Conservation (phyloP, 2,888 invertebrate species). For the Dryocosmus kuriphilus region DNA sequence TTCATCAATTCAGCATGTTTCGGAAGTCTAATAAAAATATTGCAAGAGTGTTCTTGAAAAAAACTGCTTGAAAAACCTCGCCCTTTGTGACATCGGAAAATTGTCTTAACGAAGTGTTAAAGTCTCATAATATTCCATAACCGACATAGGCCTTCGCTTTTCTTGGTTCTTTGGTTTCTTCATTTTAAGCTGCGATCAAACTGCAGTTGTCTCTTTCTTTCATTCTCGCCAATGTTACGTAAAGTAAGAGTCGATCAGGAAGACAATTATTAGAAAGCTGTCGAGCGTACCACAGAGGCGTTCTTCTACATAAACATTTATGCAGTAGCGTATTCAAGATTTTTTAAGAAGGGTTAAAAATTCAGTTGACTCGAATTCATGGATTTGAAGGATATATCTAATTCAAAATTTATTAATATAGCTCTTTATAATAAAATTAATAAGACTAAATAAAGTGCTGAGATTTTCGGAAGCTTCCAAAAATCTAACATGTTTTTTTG, state of each 20-base stretch:
- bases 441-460: no score
- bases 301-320: background rate
- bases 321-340: constrained; percentile 9
- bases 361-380: background rate
- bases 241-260: constrained; percentile 59
- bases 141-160: constrained; percentile 11
- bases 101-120: constrained; percentile 26
- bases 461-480: background rate
- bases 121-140: constrained; percentile 32
- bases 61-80: background rate
- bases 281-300: background rate
- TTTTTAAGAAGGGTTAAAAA: background rate
- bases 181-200: background rate
- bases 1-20: background rate
- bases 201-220: background rate
- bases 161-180: constrained; percentile 7
- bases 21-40: constrained; percentile 19
- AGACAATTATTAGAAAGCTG: constrained; percentile 69
- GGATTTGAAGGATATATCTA: no score
- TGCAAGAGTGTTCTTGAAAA: constrained; percentile 3
- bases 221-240: constrained; percentile 2
- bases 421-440: no score
- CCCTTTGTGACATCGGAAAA: constrained; percentile 20
- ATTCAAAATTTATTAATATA: no score
- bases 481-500: background rate